A percentile compares a stretch with the other conserved stretches of the same genome.
These are phyloP conservation scores for Verasper variegatus DNA, from an alignment of 2,113 vertebrate species.

Conservation along the genomic window DNA sequence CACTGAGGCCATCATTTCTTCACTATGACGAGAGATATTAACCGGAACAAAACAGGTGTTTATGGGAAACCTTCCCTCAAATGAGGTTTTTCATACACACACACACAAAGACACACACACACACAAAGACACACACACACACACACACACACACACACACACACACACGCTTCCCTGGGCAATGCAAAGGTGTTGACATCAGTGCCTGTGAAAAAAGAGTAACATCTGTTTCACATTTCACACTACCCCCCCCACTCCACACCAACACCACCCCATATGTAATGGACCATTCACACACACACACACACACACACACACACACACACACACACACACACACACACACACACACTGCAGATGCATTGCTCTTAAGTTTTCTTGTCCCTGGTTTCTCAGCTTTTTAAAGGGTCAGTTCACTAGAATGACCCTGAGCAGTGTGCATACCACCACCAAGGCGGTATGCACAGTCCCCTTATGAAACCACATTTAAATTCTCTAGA, in stretches of 20 bases:
- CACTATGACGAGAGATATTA: constrained; percentile 65
- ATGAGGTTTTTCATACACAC: constrained; percentile 30
- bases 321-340: constrained; percentile 35
- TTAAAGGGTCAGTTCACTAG: constrained; percentile 6
- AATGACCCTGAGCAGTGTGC: too few relatives aligned
- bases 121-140: too few relatives aligned
- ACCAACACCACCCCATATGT: constrained; percentile 11
- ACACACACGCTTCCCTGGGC: neutral
- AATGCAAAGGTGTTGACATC: constrained; percentile 64
- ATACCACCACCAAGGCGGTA: too few relatives aligned
- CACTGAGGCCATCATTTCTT: constrained; percentile 68
- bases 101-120: constrained; percentile 7
- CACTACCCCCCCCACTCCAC: neutral
- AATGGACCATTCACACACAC: constrained; percentile 50
- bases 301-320: constrained; percentile 31
- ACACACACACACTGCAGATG: constrained; percentile 23
- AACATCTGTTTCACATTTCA: constrained; percentile 74
- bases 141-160: neutral
- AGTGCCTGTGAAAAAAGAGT: constrained; percentile 37
- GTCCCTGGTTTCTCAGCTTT: neutral
- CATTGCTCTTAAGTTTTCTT: neutral
- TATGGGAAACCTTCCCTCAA: constrained; percentile 65
- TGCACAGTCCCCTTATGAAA: too few relatives aligned
- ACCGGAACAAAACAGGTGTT: constrained; percentile 77
- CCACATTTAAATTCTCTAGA: too few relatives aligned